Base-by-base conservation (phyloP, 1,140 invertebrate genomes). In the Zaprionus ghesquierei region DNA sequence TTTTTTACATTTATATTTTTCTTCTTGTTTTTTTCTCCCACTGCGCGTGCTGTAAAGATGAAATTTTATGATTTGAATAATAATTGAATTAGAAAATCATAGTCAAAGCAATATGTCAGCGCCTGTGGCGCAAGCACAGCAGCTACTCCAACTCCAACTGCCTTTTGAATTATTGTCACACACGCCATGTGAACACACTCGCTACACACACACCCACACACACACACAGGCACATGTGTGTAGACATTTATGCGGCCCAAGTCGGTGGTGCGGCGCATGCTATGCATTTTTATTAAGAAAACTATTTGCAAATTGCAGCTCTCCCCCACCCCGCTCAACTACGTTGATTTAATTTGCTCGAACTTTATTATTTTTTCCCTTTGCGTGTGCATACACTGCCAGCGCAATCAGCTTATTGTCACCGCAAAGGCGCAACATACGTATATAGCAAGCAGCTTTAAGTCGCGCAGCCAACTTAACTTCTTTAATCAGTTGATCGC, bases 41-140 rank as follows among this genome's bases (percentile, higher is more conserved):
- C 60, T 54, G 51, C 53, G 74, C 68, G 81, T 75, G 72, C 35
- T 55, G 71, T 72, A 72, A 72, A 77, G 58, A 87, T 89, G 74
- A 73, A 89, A 73, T 89, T 89, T 80, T 89, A 84, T 89, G 84
- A 84, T 89, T 89, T 89, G 84, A 89, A 89, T 89, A 89, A 80
- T 84, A 89, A 89, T 89, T 78, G 85, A 89, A 89, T 89, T 89
- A 89, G 74, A 66, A 77, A 80, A 80, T 89, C 79, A 89, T 75
- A 79, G 66, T 71, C 77, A 69, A 64, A 65, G 41, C 70, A 69
- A 56, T 44, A 63, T 69, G 59, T 44, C 44, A 56, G 13, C 27
- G 70, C 29, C 29, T 61, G 29, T 25, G 49, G 56, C 54, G 53
- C 54, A 66, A 31, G 22, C 53, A 58, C 49, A 68, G 33, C 56